Evolutionary conservation across 2,888 invertebrate genomes (phyloP).

Genomic region (Cremastinae sp.): DNA sequence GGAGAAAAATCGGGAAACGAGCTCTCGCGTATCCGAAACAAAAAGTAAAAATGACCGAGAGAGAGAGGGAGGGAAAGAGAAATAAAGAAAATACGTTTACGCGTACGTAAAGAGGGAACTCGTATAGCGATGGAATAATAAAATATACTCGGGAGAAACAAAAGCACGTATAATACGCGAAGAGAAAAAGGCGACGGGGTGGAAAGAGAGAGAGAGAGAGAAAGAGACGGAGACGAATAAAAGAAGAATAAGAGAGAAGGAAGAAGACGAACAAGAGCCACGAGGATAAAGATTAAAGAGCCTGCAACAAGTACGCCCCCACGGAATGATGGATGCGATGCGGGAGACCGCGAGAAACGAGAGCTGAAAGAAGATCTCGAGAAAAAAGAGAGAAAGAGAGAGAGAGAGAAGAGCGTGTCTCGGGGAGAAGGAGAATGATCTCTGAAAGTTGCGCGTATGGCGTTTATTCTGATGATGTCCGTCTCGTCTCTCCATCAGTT

Average conservation of each 20-base stretch:
- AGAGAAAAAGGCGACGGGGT: neutral
- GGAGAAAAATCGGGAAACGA: slow-evolving; percentile 29
- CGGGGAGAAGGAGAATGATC: slow-evolving; percentile 14
- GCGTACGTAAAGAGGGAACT: slow-evolving; percentile 9
- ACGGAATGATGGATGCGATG: slow-evolving; percentile 80
- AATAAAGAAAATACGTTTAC: slow-evolving; percentile 17
- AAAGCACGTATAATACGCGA: slow-evolving; percentile 40
- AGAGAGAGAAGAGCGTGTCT: slow-evolving; percentile 46
- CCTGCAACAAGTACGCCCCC: slow-evolving; percentile 77
- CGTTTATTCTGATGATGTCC: slow-evolving; percentile 50
- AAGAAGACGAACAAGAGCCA: slow-evolving; percentile 59
- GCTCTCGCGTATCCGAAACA: neutral
- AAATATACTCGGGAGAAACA: slow-evolving; percentile 43
- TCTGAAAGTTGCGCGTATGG: slow-evolving; percentile 54
- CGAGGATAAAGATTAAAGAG: slow-evolving; percentile 78
- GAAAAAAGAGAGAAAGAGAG: slow-evolving; percentile 26
- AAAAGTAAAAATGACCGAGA: neutral
- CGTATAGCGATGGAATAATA: slow-evolving; percentile 49
- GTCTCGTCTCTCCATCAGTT: slow-evolving; percentile 53
- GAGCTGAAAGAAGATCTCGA: slow-evolving; percentile 46
- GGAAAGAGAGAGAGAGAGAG: neutral
- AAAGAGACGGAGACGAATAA: neutral
- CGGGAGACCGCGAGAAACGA: slow-evolving; percentile 65
- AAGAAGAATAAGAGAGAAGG: no score
- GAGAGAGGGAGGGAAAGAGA: no score